Percentiles rank a stretch among this genome's conserved stretches.
Conservation (phyloP, 1,140 invertebrate species). For the Cydia splendana region DNA sequence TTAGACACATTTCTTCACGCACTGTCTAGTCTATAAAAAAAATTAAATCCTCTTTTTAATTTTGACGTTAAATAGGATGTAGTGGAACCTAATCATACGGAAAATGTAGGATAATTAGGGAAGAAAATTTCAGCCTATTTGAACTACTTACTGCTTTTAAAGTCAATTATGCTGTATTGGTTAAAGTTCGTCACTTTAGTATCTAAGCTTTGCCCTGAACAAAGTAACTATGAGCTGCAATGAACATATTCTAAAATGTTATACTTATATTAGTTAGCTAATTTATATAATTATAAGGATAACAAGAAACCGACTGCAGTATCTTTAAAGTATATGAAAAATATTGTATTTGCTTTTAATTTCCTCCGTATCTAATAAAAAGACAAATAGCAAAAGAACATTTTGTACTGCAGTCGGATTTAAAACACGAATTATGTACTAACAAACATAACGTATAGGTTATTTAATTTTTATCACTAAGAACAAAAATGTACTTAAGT, state of each 20-base stretch:
- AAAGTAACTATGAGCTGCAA: background rate
- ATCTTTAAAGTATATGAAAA: background rate
- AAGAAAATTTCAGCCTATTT: too few relatives aligned
- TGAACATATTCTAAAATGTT: background rate
- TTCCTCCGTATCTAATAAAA: background rate
- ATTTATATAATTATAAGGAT: slow-evolving; percentile 12
- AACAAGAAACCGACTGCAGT: background rate
- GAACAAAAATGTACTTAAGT: slow-evolving; percentile 5
- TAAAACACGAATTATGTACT: background rate
- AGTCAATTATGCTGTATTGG: slow-evolving; percentile 18
- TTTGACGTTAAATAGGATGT: too few relatives aligned
- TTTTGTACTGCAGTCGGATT: background rate
- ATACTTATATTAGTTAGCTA: background rate
- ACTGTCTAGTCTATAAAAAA: too few relatives aligned
- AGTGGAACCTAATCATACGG: too few relatives aligned
- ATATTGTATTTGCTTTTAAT: background rate
- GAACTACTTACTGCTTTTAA: background rate
- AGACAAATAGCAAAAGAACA: background rate
- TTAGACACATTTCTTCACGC: too few relatives aligned
- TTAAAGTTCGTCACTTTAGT: background rate
- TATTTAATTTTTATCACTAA: background rate
- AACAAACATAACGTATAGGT: background rate
- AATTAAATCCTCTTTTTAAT: too few relatives aligned
- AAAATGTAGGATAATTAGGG: too few relatives aligned
- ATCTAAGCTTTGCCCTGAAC: background rate